These are phyloP conservation scores for Parasteatoda lunata DNA, from an alignment of 2,888 invertebrate genomes.

Conservation along the genomic window DNA sequence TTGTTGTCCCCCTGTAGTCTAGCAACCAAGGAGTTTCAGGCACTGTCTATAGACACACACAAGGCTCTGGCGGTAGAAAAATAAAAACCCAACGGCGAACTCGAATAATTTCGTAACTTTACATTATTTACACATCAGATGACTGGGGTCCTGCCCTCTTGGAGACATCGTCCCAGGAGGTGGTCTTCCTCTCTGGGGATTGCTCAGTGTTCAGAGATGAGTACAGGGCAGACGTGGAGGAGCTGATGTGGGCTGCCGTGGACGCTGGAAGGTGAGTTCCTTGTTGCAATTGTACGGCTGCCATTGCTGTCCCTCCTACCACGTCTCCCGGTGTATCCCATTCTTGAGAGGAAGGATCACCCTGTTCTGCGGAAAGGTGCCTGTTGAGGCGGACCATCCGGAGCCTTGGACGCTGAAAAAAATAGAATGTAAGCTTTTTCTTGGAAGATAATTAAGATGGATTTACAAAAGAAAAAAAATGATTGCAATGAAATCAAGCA, in stretches of 20 bases:
- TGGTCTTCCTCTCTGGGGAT: constrained; percentile 50
- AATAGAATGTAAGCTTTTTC: not conserved
- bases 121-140: constrained; percentile 68
- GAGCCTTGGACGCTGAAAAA: constrained; percentile 61
- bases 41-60: constrained; percentile 69
- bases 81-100: constrained; percentile 66
- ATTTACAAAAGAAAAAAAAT: not conserved
- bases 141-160: constrained; percentile 47
- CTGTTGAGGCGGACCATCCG: constrained; percentile 67
- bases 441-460: not conserved
- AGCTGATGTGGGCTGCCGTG: constrained; percentile 31
- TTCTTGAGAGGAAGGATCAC: constrained; percentile 49
- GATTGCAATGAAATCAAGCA: too few relatives aligned
- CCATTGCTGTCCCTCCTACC: constrained; percentile 49
- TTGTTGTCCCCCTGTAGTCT: constrained; percentile 35
- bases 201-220: constrained; percentile 8
- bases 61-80: constrained; percentile 69
- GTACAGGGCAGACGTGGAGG: constrained; percentile 61
- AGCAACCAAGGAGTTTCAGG: constrained; percentile 68
- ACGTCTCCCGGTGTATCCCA: constrained; percentile 56
- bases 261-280: constrained; percentile 36
- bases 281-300: constrained; percentile 17
- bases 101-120: constrained; percentile 43
- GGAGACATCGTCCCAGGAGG: constrained; percentile 66
- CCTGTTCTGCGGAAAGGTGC: constrained; percentile 64